These are phyloP conservation scores for Palythoa caribaeorum DNA, from an alignment of 92 coral and sea anemone species.

Conservation along the genomic window DNA sequence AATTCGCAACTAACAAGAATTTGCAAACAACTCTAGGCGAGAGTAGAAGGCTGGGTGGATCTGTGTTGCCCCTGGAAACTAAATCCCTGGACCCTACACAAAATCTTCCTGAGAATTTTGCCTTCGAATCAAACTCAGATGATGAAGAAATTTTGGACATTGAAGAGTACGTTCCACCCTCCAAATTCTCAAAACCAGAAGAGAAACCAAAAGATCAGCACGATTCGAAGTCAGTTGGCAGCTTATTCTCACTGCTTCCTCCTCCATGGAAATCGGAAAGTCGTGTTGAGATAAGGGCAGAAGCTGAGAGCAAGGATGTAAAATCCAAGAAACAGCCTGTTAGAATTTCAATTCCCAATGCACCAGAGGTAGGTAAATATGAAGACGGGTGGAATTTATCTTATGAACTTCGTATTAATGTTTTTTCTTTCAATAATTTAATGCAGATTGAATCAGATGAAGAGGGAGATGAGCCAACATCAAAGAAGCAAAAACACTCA, in stretches of 20 bases:
- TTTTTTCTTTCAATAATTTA: not conserved
- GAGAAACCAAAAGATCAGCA: constrained; percentile 19
- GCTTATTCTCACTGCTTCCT: constrained; percentile 90
- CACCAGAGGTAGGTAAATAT: constrained; percentile 66
- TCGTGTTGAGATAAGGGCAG: constrained; percentile 57
- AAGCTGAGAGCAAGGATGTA: constrained; percentile 56
- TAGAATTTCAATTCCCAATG: constrained; percentile 80
- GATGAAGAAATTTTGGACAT: constrained; percentile 82
- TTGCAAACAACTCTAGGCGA: not conserved
- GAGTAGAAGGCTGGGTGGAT: not conserved
- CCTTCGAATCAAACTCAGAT: constrained; percentile 32
- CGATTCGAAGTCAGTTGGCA: constrained; percentile 85
- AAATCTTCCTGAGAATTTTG: not conserved
- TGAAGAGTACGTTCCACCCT: constrained; percentile 79
- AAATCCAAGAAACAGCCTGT: constrained; percentile 71
- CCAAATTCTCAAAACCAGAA: constrained; percentile 52
- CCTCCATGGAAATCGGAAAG: constrained; percentile 83
- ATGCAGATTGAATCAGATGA: constrained; percentile 86
- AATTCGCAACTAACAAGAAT: not conserved
- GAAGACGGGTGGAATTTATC: no score
- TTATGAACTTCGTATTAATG: not conserved
- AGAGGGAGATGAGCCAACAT: constrained; percentile 68
- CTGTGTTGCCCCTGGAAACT: not conserved
- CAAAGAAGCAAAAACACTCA: constrained; percentile 69
- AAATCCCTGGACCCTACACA: not conserved